These are phyloP conservation scores for Cinclus mexicanus DNA, from an alignment of 2,113 vertebrate species.

Conservation along the genomic window DNA sequence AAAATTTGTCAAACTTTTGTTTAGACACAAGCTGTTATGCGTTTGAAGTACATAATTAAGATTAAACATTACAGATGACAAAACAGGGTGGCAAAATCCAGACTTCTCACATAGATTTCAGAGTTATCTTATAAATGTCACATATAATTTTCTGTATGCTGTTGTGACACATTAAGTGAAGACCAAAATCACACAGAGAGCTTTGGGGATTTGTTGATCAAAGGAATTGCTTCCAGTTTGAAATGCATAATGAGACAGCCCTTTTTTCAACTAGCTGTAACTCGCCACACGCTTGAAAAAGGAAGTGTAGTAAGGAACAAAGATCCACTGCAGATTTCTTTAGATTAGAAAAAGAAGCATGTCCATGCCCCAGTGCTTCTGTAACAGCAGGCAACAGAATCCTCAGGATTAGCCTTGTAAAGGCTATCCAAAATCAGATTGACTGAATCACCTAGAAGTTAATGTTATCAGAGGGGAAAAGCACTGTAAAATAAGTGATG, in stretches of 20 bases:
- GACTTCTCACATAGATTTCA: not conserved
- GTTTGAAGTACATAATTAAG: constrained; percentile 12
- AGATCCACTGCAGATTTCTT: not conserved
- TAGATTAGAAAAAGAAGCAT: not conserved
- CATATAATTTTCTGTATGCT: not conserved
- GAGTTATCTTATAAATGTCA: not conserved
- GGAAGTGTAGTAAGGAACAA: not conserved
- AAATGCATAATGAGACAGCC: not conserved
- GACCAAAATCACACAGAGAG: not conserved
- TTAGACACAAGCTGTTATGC: not conserved
- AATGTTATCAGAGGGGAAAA: not conserved
- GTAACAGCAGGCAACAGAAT: not conserved
- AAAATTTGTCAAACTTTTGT: not conserved
- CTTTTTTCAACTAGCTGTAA: not conserved
- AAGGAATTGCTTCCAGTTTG: constrained; percentile 11
- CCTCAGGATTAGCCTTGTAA: not conserved
- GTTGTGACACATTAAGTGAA: not conserved
- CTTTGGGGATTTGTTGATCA: constrained; percentile 19
- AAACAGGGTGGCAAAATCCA: not conserved
- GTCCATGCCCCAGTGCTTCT: not conserved
- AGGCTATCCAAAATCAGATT: not conserved
- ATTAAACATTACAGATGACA: not conserved
- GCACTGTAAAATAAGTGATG: not conserved
- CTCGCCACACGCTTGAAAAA: not conserved
- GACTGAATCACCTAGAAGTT: not conserved